A percentile compares a stretch with the other conserved stretches of the same genome.
Conservation (phyloP, 2,797 vertebrate species). For the Gastrophryne carolinensis region DNA sequence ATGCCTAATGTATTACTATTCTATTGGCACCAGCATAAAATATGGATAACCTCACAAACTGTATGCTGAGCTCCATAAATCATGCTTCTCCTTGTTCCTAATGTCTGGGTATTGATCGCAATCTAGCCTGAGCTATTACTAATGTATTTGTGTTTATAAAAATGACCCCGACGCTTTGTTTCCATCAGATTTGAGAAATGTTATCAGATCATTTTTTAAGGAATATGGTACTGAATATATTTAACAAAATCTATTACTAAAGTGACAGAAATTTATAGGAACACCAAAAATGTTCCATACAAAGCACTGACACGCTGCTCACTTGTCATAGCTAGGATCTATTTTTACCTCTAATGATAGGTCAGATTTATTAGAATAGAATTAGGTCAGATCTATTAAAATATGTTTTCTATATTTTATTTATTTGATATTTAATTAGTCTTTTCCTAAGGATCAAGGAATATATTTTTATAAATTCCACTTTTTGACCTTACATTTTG, state of each 20-base stretch:
- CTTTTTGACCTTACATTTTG: too few species aligned
- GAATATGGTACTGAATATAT: neutral
- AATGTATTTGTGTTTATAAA: constrained; percentile 53
- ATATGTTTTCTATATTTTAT: too few species aligned
- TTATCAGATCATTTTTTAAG: constrained; percentile 32
- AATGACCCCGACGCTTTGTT: constrained; percentile 50
- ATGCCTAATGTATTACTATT: constrained; percentile 24
- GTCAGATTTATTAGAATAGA: too few species aligned
- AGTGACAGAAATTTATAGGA: neutral
- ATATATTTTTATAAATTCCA: too few species aligned
- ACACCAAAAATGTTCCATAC: neutral
- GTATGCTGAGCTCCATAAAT: constrained; percentile 47
- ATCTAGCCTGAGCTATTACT: constrained; percentile 55
- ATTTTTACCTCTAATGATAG: too few species aligned
- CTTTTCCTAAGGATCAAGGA: too few species aligned
- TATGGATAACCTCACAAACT: constrained; percentile 35
- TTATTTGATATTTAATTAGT: too few species aligned
- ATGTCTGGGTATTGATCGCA: constrained; percentile 54
- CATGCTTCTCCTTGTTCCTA: constrained; percentile 53
- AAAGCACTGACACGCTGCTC: neutral
- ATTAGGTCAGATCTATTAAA: too few species aligned
- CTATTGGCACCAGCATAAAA: constrained; percentile 25
- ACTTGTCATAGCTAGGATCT: neutral
- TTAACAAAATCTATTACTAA: neutral
- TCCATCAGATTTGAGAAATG: constrained; percentile 51